phyloP scores from a whole-genome alignment of 2,888 invertebrate species.

The Lasiommata megera region DNA sequence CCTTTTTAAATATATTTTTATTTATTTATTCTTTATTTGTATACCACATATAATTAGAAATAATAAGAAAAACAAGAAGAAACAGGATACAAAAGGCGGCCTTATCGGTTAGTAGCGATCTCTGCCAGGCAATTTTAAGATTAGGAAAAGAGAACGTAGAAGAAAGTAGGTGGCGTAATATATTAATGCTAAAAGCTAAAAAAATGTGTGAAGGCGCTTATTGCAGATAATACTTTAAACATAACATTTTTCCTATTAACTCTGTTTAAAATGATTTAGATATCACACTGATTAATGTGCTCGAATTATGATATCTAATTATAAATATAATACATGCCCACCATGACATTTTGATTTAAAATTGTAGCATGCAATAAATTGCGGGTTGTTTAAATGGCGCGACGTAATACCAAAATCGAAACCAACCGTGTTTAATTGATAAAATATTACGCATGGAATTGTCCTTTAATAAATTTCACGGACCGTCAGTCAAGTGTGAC shows the following conservation, averaged over 20 bases:
- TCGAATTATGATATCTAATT: slow-evolving; percentile 37
- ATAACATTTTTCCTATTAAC: slow-evolving; percentile 6
- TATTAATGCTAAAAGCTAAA: too few relatives aligned
- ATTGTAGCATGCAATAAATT: slow-evolving; percentile 54
- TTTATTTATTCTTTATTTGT: too few relatives aligned
- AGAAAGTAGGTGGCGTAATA: too few relatives aligned
- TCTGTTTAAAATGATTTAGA: neutral
- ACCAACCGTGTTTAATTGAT: slow-evolving; percentile 70
- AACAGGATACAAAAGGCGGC: too few relatives aligned
- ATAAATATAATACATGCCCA: slow-evolving; percentile 31
- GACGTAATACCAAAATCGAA: slow-evolving; percentile 61
- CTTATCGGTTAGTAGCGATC: too few relatives aligned
- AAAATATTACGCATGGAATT: slow-evolving; percentile 67
- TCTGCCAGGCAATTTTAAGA: too few relatives aligned
- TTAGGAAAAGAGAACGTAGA: too few relatives aligned
- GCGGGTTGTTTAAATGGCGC: slow-evolving; percentile 59
- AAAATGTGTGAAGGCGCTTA: neutral
- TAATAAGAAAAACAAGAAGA: too few relatives aligned
- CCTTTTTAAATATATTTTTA: too few relatives aligned
- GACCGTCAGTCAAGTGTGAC: slow-evolving; percentile 61
- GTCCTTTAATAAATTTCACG: slow-evolving; percentile 72
- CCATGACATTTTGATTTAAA: slow-evolving; percentile 58
- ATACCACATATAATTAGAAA: too few relatives aligned
- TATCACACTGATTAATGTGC: slow-evolving; percentile 12
- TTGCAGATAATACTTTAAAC: too few relatives aligned